A percentile compares a stretch with the other conserved stretches of the same genome.
Evolutionary conservation across 1,140 invertebrate species (phyloP).

Genomic region (Meloidogyne exigua): DNA sequence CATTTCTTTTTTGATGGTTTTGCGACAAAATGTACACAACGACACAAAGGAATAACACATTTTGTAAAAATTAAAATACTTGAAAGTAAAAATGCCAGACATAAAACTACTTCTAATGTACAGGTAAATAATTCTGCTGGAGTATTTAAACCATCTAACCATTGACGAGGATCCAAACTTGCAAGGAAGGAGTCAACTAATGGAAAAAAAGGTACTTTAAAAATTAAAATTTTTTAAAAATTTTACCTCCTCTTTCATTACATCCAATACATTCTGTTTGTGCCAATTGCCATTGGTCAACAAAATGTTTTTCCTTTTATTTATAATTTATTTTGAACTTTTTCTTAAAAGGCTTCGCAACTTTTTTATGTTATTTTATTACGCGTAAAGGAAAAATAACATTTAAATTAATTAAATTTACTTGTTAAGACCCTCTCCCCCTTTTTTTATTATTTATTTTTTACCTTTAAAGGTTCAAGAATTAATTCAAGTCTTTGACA

Average conservation of each 20-base stretch:
- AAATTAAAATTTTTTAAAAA: background rate
- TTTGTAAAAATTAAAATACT: conserved; percentile 48
- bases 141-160: conserved; percentile 51
- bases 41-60: conserved; percentile 43
- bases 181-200: conserved; percentile 19
- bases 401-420: too few relatives aligned
- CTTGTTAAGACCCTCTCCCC: too few relatives aligned
- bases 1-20: conserved; percentile 42
- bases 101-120: conserved; percentile 42
- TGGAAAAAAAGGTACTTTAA: background rate
- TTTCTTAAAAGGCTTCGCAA: too few relatives aligned
- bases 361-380: too few relatives aligned
- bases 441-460: background rate
- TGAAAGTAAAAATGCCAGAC: conserved; percentile 36
- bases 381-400: too few relatives aligned
- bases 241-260: conserved; percentile 23
- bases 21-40: conserved; percentile 38
- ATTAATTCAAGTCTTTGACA: conserved; percentile 48
- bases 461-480: conserved; percentile 30
- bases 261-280: conserved; percentile 25
- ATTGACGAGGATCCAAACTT: conserved; percentile 41
- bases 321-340: background rate
- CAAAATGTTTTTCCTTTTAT: conserved; percentile 15
- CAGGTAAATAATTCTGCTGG: conserved; percentile 44
- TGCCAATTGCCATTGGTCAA: conserved; percentile 16